phyloP scores from a whole-genome alignment of 37 sponge, comb jelly and placozoan genomes.

The Eunapius fragilis region DNA sequence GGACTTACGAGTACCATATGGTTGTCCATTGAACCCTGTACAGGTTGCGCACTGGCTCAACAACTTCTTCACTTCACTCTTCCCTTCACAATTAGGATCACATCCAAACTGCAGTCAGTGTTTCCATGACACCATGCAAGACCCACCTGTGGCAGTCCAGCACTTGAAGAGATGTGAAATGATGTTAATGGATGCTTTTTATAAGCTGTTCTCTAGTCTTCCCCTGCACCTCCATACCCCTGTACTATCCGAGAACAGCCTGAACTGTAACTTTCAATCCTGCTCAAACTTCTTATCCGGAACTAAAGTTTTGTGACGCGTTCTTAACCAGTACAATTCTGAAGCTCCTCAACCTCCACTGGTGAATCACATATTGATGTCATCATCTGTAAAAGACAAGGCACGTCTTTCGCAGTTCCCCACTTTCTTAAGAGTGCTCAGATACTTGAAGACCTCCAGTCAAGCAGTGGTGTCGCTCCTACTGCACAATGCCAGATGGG shows the following conservation, averaged over 20 bases:
- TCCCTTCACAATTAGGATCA: background rate
- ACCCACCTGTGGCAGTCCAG: background rate
- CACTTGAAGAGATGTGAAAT: slow-evolving; percentile 3
- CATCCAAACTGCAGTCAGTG: background rate
- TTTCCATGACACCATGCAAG: slow-evolving; percentile 7
- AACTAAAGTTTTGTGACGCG: no score
- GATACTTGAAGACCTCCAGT: no score
- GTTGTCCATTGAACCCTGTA: background rate
- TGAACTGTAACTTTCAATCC: no score
- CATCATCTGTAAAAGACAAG: no score
- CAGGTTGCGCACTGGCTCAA: background rate
- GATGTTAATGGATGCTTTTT: slow-evolving; percentile 10
- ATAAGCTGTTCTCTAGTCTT: background rate
- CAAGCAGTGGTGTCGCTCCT: no score
- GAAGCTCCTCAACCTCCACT: no score
- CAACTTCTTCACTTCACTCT: slow-evolving; percentile 8
- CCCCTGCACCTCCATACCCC: slow-evolving; percentile 8
- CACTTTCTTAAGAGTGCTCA: no score
- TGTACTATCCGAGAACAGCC: background rate
- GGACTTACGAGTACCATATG: background rate
- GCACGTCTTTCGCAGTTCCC: no score
- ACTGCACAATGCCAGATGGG: no score
- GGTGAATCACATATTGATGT: no score
- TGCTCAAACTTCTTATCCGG: no score
- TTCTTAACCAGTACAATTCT: no score